These are phyloP conservation scores for Pollenia angustigena DNA, from an alignment of 2,888 invertebrate genomes.

Conservation along the genomic window DNA sequence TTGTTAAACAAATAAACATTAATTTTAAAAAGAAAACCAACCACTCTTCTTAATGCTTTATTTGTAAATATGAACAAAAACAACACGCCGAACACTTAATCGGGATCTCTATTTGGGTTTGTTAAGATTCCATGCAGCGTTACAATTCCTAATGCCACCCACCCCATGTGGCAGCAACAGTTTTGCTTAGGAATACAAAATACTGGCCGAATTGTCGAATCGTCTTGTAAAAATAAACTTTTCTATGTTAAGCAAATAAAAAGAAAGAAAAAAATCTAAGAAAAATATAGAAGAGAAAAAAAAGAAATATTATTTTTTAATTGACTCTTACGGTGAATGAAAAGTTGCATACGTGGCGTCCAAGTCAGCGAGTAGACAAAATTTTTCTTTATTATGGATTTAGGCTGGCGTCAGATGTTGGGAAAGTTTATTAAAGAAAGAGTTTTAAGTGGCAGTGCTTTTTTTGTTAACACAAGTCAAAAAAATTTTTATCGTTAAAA, in stretches of 20 bases:
- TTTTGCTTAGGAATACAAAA: constrained; percentile 20
- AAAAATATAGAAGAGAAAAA: constrained; percentile 43
- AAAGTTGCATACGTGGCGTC: constrained; percentile 36
- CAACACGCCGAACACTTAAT: not conserved
- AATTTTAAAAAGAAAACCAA: not conserved
- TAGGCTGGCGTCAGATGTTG: constrained; percentile 7
- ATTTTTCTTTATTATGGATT: not conserved
- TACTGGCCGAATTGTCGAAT: constrained; percentile 51
- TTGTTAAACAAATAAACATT: constrained; percentile 69
- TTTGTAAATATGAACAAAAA: not conserved
- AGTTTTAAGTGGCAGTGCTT: not conserved
- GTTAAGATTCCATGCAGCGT: constrained; percentile 49
- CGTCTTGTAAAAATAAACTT: constrained; percentile 65
- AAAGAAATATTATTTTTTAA: constrained; percentile 54
- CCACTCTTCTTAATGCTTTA: not conserved
- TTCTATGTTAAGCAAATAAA: constrained; percentile 68
- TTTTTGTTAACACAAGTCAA: not conserved
- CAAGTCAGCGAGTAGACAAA: not conserved
- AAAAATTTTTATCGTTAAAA: too few relatives aligned
- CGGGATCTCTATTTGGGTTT: constrained; percentile 26
- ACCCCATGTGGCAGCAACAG: not conserved
- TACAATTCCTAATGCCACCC: constrained; percentile 24
- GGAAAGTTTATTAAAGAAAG: not conserved
- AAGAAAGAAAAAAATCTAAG: constrained; percentile 53
- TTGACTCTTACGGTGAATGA: constrained; percentile 70